Conservation (phyloP, 2,113 vertebrate genomes). For the Anolis carolinensis region DNA sequence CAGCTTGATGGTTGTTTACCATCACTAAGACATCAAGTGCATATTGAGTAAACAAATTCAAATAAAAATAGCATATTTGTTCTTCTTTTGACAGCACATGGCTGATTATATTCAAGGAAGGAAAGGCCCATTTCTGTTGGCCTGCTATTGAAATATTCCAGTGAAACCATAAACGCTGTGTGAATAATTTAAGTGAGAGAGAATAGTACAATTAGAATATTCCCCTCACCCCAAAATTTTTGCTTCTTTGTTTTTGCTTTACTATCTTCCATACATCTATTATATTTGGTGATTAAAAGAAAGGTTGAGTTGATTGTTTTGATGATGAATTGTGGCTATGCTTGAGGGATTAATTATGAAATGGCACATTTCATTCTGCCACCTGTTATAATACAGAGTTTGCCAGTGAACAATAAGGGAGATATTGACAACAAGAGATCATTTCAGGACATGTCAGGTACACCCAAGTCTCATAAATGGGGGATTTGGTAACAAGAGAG, state of each 20-base stretch:
- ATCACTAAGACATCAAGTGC: slow-evolving; percentile 32
- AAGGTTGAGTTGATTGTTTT: slow-evolving; percentile 74
- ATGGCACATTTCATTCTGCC: slow-evolving; percentile 73
- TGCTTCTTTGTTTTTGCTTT: neutral
- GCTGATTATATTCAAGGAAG: slow-evolving; percentile 55
- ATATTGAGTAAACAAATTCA: slow-evolving; percentile 25
- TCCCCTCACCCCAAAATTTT: slow-evolving; percentile 10
- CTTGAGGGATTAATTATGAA: slow-evolving; percentile 79
- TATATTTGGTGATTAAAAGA: slow-evolving; percentile 59
- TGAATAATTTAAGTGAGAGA: slow-evolving; percentile 42
- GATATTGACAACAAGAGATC: slow-evolving; percentile 52
- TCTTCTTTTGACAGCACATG: slow-evolving; percentile 45
- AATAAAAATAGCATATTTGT: slow-evolving; percentile 41
- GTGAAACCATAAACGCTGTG: slow-evolving; percentile 54
- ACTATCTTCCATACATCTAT: slow-evolving; percentile 61
- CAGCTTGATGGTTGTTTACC: neutral
- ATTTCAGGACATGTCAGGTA: slow-evolving; percentile 49
- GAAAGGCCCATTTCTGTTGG: slow-evolving; percentile 60
- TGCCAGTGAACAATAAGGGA: slow-evolving; percentile 65
- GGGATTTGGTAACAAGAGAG: slow-evolving; percentile 22
- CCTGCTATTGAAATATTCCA: slow-evolving; percentile 26
- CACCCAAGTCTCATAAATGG: slow-evolving; percentile 45
- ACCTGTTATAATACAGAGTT: slow-evolving; percentile 72
- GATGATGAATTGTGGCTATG: slow-evolving; percentile 74
- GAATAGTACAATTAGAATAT: neutral